These are phyloP conservation scores for Pipra filicauda DNA, from an alignment of 2,113 vertebrate genomes.

Conservation along the genomic window DNA sequence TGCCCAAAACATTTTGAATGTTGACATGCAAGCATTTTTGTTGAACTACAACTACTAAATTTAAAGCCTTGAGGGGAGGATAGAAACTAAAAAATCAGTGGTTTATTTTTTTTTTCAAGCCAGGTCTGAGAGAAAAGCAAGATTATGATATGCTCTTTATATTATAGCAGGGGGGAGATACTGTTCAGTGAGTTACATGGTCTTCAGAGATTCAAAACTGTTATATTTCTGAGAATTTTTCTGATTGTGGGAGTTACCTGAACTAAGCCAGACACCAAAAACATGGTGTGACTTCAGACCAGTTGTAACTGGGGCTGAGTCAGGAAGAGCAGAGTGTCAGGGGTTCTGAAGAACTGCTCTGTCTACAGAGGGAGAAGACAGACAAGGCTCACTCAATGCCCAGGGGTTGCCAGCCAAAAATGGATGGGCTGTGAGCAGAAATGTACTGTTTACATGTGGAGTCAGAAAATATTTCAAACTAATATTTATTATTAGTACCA, in stretches of 20 bases:
- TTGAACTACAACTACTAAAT: background rate
- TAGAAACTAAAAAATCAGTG: background rate
- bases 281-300: background rate
- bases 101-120: background rate
- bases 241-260: background rate
- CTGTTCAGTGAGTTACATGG: background rate
- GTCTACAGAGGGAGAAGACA: background rate
- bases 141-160: background rate
- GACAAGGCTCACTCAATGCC: background rate
- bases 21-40: background rate
- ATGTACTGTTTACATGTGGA: background rate
- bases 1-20: background rate
- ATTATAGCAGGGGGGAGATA: rapidly evolving
- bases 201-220: background rate
- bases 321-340: background rate
- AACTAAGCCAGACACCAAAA: background rate
- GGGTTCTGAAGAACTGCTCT: background rate
- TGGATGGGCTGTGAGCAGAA: background rate
- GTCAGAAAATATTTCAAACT: background rate
- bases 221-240: background rate
- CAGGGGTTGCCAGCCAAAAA: background rate
- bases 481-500: background rate
- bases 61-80: background rate
- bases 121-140: background rate
- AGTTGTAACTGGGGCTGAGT: background rate